A percentile compares a stretch with the other conserved stretches of the same genome.
Conservation (phyloP, 1,140 invertebrate species). For the Ephestia elutella region DNA sequence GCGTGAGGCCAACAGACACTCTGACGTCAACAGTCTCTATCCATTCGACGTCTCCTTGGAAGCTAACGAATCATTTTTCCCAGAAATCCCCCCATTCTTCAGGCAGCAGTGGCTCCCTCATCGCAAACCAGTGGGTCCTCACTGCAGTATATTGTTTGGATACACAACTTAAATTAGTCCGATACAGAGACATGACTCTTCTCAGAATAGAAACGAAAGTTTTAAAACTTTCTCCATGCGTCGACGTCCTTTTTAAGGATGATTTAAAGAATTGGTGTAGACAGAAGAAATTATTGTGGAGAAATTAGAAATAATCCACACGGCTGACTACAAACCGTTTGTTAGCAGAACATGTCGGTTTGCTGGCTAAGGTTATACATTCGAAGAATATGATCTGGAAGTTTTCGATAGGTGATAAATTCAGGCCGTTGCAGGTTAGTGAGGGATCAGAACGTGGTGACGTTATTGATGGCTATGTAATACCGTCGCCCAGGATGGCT, state of each 20-base stretch:
- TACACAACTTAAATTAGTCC: neutral
- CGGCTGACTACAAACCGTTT: neutral
- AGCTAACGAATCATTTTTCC: neutral
- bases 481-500: neutral
- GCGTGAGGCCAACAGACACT: neutral
- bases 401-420: neutral
- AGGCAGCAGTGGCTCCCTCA: neutral
- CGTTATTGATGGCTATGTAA: neutral
- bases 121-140: conserved; percentile 3
- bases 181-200: neutral
- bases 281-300: neutral
- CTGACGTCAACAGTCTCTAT: neutral
- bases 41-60: neutral
- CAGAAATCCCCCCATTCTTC: neutral
- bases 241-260: no score
- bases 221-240: no score
- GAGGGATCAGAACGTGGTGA: neutral
- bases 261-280: neutral
- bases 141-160: neutral
- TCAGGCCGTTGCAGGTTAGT: neutral
- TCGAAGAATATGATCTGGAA: no score
- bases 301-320: neutral
- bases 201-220: neutral
- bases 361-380: neutral
- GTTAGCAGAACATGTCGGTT: neutral